Evolutionary conservation across 2,888 invertebrate species (phyloP).

Genomic region (Cantharis flavilabris): DNA sequence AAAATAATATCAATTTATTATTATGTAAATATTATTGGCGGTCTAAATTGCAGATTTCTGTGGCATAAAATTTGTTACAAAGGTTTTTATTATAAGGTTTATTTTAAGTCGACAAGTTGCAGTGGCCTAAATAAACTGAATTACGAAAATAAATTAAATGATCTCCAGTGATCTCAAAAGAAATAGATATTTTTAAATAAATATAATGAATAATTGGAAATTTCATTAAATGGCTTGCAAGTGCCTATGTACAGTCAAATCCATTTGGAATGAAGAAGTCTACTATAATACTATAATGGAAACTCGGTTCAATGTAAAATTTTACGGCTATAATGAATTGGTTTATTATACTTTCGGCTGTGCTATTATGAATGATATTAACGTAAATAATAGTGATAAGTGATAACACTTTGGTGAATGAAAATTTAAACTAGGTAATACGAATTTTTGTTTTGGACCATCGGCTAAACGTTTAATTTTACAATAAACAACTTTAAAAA

Average conservation of each 20-base stretch:
- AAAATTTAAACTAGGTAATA: not conserved
- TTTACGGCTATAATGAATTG: not conserved
- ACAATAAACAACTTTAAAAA: not conserved
- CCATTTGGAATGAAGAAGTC: not conserved
- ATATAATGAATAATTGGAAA: not conserved
- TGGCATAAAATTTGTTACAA: not conserved
- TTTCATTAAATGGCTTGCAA: not conserved
- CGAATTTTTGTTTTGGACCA: not conserved
- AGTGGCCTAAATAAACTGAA: not conserved
- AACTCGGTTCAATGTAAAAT: not conserved
- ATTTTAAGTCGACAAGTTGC: too few relatives aligned
- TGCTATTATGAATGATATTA: not conserved
- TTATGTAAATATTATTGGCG: not conserved
- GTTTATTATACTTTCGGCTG: not conserved
- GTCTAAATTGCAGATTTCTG: not conserved
- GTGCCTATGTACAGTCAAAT: not conserved
- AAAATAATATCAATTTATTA: not conserved
- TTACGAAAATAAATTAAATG: not conserved
- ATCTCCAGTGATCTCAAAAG: not conserved
- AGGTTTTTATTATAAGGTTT: not conserved
- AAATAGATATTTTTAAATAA: not conserved
- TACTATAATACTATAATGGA: not conserved
- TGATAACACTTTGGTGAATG: not conserved
- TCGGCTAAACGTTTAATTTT: not conserved
- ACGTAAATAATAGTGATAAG: not conserved